A percentile compares a stretch with the other conserved stretches of the same genome.
Conservation (phyloP, 2,888 invertebrate species). For the Tipula lateralis region DNA sequence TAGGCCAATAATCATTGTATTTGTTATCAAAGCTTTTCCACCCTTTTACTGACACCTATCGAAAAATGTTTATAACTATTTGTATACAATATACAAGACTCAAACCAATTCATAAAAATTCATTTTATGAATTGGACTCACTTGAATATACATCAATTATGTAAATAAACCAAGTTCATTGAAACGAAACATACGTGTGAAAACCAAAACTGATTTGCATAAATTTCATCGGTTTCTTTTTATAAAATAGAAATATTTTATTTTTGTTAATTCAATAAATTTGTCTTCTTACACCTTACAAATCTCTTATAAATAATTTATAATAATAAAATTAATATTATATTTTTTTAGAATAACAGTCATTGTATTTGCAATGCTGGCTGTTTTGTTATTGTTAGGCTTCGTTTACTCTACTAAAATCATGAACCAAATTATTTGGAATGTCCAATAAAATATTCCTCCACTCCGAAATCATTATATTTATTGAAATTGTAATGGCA, state of each 20-base stretch:
- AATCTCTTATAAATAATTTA: slow-evolving; percentile 5
- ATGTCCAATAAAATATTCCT: not conserved
- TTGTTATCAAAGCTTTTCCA: too few relatives aligned
- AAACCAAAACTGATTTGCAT: not conserved
- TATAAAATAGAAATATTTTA: slow-evolving; percentile 19
- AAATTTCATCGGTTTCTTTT: not conserved
- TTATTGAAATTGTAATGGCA: not conserved
- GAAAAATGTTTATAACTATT: not conserved
- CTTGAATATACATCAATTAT: not conserved
- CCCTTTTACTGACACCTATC: not conserved
- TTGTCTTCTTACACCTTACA: slow-evolving; percentile 1
- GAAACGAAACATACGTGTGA: not conserved
- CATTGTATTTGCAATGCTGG: not conserved
- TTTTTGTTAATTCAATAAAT: slow-evolving; percentile 14
- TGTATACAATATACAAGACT: not conserved
- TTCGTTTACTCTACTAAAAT: not conserved
- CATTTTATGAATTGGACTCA: too few relatives aligned
- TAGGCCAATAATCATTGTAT: too few relatives aligned
- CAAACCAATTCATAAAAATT: not conserved
- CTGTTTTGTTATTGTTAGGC: not conserved
- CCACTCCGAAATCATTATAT: not conserved
- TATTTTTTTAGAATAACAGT: not conserved
- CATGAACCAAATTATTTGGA: not conserved
- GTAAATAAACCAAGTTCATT: not conserved
- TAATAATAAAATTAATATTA: not conserved